Conservation (phyloP, 35 echinoderm and acorn worm genomes). For the Eucidaris tribuloides region DNA sequence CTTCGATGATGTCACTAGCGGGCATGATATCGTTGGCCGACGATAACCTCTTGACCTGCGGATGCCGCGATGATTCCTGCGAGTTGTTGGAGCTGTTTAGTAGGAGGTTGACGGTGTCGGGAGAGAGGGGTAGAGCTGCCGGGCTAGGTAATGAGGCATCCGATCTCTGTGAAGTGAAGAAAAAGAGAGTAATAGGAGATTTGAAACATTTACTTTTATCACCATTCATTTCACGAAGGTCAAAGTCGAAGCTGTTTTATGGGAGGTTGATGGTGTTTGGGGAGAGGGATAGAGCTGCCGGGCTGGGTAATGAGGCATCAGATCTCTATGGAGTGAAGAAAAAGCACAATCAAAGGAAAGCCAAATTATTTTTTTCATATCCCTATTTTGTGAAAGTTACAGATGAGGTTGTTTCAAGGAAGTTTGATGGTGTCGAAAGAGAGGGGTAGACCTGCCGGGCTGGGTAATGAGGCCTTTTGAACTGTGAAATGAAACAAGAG, state of each 20-base stretch:
- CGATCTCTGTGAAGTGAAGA: neutral
- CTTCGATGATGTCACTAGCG: conserved; percentile 38
- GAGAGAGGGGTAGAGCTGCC: conserved; percentile 21
- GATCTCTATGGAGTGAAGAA: neutral
- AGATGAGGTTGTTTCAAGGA: conserved; percentile 3
- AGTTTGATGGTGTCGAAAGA: conserved; percentile 42
- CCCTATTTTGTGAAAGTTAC: no score
- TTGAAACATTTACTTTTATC: no score
- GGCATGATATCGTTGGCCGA: conserved; percentile 53
- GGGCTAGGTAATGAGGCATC: conserved; percentile 13
- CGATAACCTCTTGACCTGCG: conserved; percentile 43
- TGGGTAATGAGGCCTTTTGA: conserved; percentile 19
- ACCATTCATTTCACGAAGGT: no score
- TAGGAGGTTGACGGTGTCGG: conserved; percentile 38
- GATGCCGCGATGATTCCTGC: neutral
- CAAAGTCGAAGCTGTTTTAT: conserved; percentile 9
- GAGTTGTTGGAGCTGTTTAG: conserved; percentile 18
- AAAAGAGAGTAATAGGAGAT: no score
- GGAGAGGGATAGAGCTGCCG: conserved; percentile 15
- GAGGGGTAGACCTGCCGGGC: neutral
- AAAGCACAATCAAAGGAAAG: no score
- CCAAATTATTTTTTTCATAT: no score
- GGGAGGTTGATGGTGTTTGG: conserved; percentile 40
- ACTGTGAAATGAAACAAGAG: no score
- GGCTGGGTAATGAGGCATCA: neutral